Evolutionary conservation across 1,140 invertebrate genomes (phyloP).

Genomic region (Drosophila seguyi): DNA sequence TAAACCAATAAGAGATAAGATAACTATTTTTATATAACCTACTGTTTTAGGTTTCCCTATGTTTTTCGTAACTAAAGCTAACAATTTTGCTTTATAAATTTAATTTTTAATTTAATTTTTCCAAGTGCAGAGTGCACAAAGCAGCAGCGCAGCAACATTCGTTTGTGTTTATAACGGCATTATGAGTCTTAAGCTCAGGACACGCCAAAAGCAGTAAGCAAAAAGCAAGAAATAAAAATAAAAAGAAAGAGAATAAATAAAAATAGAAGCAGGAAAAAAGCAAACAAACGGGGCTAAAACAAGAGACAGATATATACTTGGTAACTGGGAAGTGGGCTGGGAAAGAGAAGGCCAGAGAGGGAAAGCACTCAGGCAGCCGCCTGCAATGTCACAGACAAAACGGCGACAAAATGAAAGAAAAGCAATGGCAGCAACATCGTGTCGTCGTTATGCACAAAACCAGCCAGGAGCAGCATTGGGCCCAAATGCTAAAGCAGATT

Average conservation of each 20-base stretch:
- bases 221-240: constrained; percentile 49
- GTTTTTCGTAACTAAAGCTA: neutral
- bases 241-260: constrained; percentile 36
- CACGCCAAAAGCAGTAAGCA: constrained; percentile 50
- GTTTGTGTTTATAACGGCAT: constrained; percentile 79
- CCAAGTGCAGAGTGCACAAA: constrained; percentile 13
- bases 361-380: constrained; percentile 54
- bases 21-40: too few species aligned
- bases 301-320: constrained; percentile 23
- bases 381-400: constrained; percentile 81
- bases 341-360: constrained; percentile 15
- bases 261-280: constrained; percentile 47
- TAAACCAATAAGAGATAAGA: too few species aligned
- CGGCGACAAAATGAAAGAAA: constrained; percentile 72
- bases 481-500: constrained; percentile 80
- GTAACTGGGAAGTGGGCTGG: constrained; percentile 1
- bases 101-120: neutral
- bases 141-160: constrained; percentile 35
- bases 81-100: neutral
- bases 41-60: too few species aligned
- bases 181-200: constrained; percentile 78
- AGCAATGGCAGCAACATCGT: constrained; percentile 77
- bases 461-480: constrained; percentile 26
- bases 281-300: constrained; percentile 60
- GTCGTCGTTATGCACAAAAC: constrained; percentile 76